These are phyloP conservation scores for Actinia equina DNA, from an alignment of 64 coral and sea anemone species.

Conservation along the genomic window DNA sequence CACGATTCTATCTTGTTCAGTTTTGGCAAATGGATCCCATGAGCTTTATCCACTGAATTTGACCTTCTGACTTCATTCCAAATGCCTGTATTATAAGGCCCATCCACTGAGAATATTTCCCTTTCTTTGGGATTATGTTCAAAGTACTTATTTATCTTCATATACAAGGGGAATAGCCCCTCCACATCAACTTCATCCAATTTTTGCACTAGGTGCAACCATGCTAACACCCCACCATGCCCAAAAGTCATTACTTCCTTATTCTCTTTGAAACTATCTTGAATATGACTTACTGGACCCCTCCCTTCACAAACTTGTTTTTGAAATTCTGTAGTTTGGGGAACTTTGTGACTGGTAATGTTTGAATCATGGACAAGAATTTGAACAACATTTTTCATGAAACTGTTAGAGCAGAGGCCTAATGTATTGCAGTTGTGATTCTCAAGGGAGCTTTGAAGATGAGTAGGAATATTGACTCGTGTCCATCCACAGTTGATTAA, in stretches of 20 bases:
- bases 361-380: slow-evolving; percentile 81
- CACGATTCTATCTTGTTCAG: not conserved
- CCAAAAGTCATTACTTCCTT: slow-evolving; percentile 24
- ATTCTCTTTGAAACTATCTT: not conserved
- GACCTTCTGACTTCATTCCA: slow-evolving; percentile 19
- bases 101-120: slow-evolving; percentile 51
- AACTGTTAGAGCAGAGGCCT: not conserved
- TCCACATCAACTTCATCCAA: slow-evolving; percentile 76
- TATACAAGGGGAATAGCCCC: slow-evolving; percentile 46
- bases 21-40: not conserved
- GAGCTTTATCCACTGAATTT: not conserved
- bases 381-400: slow-evolving; percentile 58
- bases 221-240: slow-evolving; percentile 56
- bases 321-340: not conserved
- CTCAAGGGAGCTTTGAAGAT: not conserved
- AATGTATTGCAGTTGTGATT: not conserved
- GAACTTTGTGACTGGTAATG: not conserved
- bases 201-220: slow-evolving; percentile 52
- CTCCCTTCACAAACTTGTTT: slow-evolving; percentile 33
- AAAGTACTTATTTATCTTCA: slow-evolving; percentile 41
- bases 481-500: not conserved
- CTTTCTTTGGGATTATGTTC: slow-evolving; percentile 42
- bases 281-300: slow-evolving; percentile 18
- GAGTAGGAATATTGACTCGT: not conserved
- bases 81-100: slow-evolving; percentile 30